Percentiles rank a stretch among this genome's conserved stretches.
Evolutionary conservation across 2,113 vertebrate genomes (phyloP).

Genomic region (Prochilodus magdalenae): DNA sequence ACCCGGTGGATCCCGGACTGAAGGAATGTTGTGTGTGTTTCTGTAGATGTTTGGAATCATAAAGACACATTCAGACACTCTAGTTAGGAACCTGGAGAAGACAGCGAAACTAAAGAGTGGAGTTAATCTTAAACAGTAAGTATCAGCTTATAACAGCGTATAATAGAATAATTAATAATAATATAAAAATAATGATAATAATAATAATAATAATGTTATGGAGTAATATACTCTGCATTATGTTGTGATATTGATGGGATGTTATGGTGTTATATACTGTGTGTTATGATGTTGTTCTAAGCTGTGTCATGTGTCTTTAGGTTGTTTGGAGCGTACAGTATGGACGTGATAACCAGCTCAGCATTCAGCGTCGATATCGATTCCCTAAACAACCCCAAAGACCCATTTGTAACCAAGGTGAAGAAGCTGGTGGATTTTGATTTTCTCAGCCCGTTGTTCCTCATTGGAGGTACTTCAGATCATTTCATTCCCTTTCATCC

Average conservation of each 20-base stretch:
- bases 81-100: slow-evolving; percentile 72
- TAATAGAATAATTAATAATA: too few relatives aligned
- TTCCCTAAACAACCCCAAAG: slow-evolving; percentile 84
- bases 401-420: slow-evolving; percentile 83
- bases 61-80: slow-evolving; percentile 71
- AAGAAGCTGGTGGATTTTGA: slow-evolving; percentile 76
- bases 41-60: slow-evolving; percentile 85
- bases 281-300: too few relatives aligned
- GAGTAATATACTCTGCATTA: too few relatives aligned
- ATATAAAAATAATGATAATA: too few relatives aligned
- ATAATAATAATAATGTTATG: too few relatives aligned
- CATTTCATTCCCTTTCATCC: not conserved
- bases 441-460: slow-evolving; percentile 67
- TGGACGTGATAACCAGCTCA: slow-evolving; percentile 84
- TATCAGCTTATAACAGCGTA: slow-evolving; percentile 21
- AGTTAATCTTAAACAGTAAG: slow-evolving; percentile 81
- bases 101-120: slow-evolving; percentile 53
- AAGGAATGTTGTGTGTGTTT: slow-evolving; percentile 15
- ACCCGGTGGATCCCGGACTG: too few relatives aligned
- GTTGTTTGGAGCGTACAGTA: slow-evolving; percentile 86
- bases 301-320: slow-evolving; percentile 38
- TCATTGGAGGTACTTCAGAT: slow-evolving; percentile 64
- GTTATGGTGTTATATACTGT: too few relatives aligned
- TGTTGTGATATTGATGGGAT: too few relatives aligned
- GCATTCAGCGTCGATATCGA: slow-evolving; percentile 86